Evolutionary conservation across 2,797 vertebrate genomes (phyloP).

Genomic region (Sebastolobus altivelis): DNA sequence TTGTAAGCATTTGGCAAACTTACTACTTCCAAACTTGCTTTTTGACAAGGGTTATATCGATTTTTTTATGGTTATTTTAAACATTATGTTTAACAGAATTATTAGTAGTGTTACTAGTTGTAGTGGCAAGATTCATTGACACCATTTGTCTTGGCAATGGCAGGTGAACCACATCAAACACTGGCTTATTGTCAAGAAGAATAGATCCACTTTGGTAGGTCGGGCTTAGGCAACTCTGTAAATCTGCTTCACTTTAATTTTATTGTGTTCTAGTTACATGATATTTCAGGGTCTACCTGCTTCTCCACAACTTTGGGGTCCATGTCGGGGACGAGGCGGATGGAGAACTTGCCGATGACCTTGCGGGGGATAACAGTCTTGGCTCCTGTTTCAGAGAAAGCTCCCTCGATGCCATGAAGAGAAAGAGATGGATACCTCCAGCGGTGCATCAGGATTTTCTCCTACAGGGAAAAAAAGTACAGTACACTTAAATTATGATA

Average conservation of each 20-base stretch:
- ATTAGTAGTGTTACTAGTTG: neutral
- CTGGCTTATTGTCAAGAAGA: neutral
- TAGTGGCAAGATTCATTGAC: neutral
- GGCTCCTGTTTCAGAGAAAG: constrained; percentile 91
- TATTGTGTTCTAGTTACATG: neutral
- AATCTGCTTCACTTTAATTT: neutral
- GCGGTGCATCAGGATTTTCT: constrained; percentile 93
- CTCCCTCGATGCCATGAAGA: constrained; percentile 97
- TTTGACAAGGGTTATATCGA: neutral
- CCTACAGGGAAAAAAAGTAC: constrained; percentile 72
- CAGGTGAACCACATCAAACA: neutral
- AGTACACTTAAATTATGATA: neutral
- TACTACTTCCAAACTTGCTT: neutral
- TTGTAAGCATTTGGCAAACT: neutral
- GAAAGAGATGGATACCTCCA: constrained; percentile 97
- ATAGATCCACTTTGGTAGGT: neutral
- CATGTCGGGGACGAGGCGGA: constrained; percentile 96
- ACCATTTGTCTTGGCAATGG: neutral
- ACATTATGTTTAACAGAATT: neutral
- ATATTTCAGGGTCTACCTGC: constrained; percentile 78
- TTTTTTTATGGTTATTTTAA: neutral
- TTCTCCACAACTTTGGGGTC: constrained; percentile 91
- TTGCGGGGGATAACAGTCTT: constrained; percentile 98
- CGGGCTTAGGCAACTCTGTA: neutral
- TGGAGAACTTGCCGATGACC: constrained; percentile 97